Evolutionary conservation across 2,797 vertebrate species (phyloP).

Genomic region (Gymnoscopelus microlampas): DNA sequence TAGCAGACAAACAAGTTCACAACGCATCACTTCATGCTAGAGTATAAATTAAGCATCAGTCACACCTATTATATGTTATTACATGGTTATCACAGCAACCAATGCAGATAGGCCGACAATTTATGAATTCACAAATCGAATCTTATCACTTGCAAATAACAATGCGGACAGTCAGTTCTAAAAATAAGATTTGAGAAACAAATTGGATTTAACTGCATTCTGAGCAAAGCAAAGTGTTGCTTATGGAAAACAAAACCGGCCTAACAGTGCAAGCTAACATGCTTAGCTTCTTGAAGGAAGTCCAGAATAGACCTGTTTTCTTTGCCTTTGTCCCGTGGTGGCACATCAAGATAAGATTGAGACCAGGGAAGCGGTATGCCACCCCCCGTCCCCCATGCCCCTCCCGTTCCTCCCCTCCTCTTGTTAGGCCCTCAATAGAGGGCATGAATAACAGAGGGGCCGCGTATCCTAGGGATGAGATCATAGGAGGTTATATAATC

Average conservation of each 20-base stretch:
- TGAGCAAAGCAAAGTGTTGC: neutral
- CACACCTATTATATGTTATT: too few relatives aligned
- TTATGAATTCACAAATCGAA: too few relatives aligned
- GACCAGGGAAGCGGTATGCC: conserved; percentile 23
- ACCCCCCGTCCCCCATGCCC: conserved; percentile 40
- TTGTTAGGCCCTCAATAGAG: conserved; percentile 38
- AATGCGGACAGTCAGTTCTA: too few relatives aligned
- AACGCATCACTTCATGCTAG: too few relatives aligned
- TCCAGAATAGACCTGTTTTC: conserved; percentile 19
- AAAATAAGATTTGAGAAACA: too few relatives aligned
- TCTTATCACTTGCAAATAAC: too few relatives aligned
- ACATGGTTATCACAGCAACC: too few relatives aligned
- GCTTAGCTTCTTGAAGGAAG: conserved; percentile 28
- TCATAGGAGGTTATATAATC: conserved; percentile 53
- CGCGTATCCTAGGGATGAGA: conserved; percentile 50
- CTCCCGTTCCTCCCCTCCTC: conserved; percentile 33
- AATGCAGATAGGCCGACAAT: too few relatives aligned
- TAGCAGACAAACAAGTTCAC: too few relatives aligned
- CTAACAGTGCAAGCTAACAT: conserved; percentile 19
- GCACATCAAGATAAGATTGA: conserved; percentile 51
- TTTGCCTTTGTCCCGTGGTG: conserved; percentile 43
- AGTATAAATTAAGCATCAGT: too few relatives aligned
- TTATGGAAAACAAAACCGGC: conserved; percentile 33
- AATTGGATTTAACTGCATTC: neutral
- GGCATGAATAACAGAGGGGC: conserved; percentile 50